Evolutionary conservation across 2,888 invertebrate genomes (phyloP).

Genomic region (Euspilapteryx auroguttella): DNA sequence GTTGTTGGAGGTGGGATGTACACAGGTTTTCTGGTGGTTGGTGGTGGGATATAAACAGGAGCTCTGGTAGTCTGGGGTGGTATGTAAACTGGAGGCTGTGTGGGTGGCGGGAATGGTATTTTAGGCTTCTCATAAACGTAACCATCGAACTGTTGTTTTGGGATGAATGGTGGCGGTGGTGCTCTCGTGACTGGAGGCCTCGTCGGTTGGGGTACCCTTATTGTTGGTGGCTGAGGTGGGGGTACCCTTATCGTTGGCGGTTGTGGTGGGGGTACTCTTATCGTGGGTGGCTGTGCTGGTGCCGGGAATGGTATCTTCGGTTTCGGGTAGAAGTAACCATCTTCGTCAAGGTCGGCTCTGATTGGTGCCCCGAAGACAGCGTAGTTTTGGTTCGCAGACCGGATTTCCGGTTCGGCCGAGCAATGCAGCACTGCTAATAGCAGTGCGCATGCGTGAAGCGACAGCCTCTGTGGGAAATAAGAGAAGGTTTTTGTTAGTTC

Average conservation of each 20-base stretch:
- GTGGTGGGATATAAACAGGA: slow-evolving; percentile 8
- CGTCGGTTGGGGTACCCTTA: slow-evolving; percentile 4
- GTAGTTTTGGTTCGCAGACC: slow-evolving; percentile 35
- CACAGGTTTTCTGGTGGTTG: slow-evolving; percentile 9
- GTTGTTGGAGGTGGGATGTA: slow-evolving; percentile 9
- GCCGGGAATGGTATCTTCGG: slow-evolving; percentile 42
- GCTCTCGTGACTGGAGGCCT: slow-evolving; percentile 5
- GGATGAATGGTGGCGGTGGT: slow-evolving; percentile 8
- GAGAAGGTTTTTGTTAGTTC: no score
- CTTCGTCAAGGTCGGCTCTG: slow-evolving; percentile 33
- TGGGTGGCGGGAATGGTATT: slow-evolving; percentile 6
- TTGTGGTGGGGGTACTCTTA: slow-evolving; percentile 7
- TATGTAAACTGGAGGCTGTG: slow-evolving; percentile 5
- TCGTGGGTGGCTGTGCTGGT: slow-evolving; percentile 30
- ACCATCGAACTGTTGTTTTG: slow-evolving; percentile 6
- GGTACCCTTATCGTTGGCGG: slow-evolving; percentile 7
- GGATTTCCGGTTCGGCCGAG: slow-evolving; percentile 37
- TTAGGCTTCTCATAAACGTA: slow-evolving; percentile 8
- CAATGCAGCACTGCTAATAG: slow-evolving; percentile 40
- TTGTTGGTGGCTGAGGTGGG: slow-evolving; percentile 4
- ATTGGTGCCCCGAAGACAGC: slow-evolving; percentile 38
- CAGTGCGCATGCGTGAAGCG: slow-evolving; percentile 45
- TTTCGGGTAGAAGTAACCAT: slow-evolving; percentile 51
- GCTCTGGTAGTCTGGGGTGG: slow-evolving; percentile 3
- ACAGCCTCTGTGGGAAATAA: slow-evolving; percentile 59